phyloP scores from a whole-genome alignment of 1,140 invertebrate species.

The Dinoponera quadriceps region DNA sequence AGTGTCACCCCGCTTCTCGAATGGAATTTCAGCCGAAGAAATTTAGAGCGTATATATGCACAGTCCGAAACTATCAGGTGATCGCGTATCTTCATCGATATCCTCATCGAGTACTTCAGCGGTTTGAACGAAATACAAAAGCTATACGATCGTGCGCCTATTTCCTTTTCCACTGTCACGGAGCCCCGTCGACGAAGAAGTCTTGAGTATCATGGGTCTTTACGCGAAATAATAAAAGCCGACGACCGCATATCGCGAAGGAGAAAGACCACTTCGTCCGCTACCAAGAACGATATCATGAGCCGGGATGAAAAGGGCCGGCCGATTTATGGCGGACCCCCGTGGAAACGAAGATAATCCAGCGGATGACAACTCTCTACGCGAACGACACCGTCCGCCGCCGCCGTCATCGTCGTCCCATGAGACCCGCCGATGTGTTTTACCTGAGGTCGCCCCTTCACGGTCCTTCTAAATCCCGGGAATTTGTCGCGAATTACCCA shows the following conservation, averaged over 20 bases:
- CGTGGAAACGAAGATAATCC: constrained; percentile 71
- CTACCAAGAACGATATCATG: constrained; percentile 57
- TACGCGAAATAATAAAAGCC: constrained; percentile 44
- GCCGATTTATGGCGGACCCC: constrained; percentile 61
- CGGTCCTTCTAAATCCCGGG: constrained; percentile 17
- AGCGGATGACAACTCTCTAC: constrained; percentile 32
- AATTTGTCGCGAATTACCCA: constrained; percentile 55
- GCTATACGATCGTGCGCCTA: too few relatives aligned
- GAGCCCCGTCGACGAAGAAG: constrained; percentile 8
- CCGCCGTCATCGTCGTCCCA: neutral
- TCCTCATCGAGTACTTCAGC: too few relatives aligned
- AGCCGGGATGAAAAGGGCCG: constrained; percentile 62
- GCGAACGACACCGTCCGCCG: neutral
- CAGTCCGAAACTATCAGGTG: too few relatives aligned
- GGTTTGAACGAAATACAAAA: too few relatives aligned
- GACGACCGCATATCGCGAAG: neutral
- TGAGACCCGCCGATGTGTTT: constrained; percentile 22
- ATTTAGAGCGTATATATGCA: too few relatives aligned
- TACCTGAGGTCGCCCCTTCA: constrained; percentile 13
- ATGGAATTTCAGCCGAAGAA: too few relatives aligned
- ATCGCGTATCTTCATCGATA: too few relatives aligned
- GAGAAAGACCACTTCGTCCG: constrained; percentile 61
- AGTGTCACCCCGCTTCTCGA: too few relatives aligned
- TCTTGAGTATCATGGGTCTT: constrained; percentile 46
- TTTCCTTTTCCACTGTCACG: constrained; percentile 6